Evolutionary conservation across 1,140 invertebrate genomes (phyloP), one percentile per base, ranked within the genome.

Genomic region (Drosophila carrolli): DNA sequence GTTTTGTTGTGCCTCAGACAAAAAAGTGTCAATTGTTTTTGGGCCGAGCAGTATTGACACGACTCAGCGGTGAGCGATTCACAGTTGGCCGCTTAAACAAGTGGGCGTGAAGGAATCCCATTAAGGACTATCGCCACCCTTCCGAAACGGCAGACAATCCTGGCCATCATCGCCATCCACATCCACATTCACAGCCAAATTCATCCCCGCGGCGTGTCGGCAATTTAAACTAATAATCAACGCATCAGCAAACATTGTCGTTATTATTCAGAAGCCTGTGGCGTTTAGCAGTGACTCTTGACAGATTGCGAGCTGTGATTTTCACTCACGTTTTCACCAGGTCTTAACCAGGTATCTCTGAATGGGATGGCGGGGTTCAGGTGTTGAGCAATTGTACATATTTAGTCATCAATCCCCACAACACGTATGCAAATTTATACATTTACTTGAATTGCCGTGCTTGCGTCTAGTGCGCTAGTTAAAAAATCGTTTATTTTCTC

Each of bases 171-270:
- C 63, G 6, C 6, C 29, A 50, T 50, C 46, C 16, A 35, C 19
- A 23, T 23, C 19, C 19, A 23, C 19, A 23, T 23, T 23, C 23
- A 23, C 23, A 23, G 23, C 19, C 19, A 23, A 23, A 23, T 53
- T 66, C 61, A 66, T 47, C 79, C 78, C 70, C 57, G 53, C 66
- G 58, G 74, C 77, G 66, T 41, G 70, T 73, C 82, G 73, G 73
- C 77, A 86, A 84, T 91, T 91, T 91, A 91, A 91, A 84, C 90
- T 90, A 91, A 91, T 91, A 91, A 91, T 91, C 77, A 88, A 88
- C 90, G 90, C 90, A 91, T 91, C 90, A 90, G 81, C 72, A 88
- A 88, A 91, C 90, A 91, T 85, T 88, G 84, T 88, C 84, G 84
- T 88, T 89, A 88, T 81, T 86, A 89, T 88, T 89, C 83, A 89